Conservation (phyloP, 2,797 vertebrate species). For the Arnoldichthys spilopterus region DNA sequence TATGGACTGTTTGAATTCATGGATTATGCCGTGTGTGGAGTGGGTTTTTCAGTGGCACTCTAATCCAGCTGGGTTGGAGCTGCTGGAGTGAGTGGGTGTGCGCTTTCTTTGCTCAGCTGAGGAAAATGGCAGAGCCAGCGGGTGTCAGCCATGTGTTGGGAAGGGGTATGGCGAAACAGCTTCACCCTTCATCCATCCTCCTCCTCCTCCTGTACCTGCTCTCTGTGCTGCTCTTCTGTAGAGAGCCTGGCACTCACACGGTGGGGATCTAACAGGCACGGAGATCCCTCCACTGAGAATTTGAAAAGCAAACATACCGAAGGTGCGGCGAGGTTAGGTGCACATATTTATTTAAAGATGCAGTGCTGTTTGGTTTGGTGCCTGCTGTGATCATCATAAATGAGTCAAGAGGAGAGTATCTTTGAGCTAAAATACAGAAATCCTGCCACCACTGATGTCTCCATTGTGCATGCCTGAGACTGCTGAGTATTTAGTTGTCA, state of each 20-base stretch:
- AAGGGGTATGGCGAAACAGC: conserved; percentile 6
- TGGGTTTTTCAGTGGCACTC: conserved; percentile 32
- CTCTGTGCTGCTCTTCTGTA: conserved; percentile 19
- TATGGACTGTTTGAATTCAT: conserved; percentile 43
- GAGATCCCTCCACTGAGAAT: conserved; percentile 23
- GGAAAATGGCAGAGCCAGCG: conserved; percentile 22
- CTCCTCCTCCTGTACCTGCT: conserved; percentile 50
- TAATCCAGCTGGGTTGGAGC: conserved; percentile 50
- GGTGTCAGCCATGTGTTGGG: conserved; percentile 25
- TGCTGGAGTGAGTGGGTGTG: conserved; percentile 48
- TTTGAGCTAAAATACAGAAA: conserved; percentile 42
- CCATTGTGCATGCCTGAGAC: conserved; percentile 17
- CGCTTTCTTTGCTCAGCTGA: conserved; percentile 25
- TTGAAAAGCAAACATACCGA: conserved; percentile 27
- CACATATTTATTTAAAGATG: conserved; percentile 31
- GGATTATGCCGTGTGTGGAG: conserved; percentile 53
- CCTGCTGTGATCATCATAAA: conserved; percentile 40
- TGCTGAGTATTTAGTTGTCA: conserved; percentile 28
- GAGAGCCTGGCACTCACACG: conserved; percentile 3
- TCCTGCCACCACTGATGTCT: conserved; percentile 13
- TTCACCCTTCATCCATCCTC: conserved; percentile 40
- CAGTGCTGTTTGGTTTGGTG: conserved; percentile 26
- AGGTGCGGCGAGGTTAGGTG: conserved; percentile 25
- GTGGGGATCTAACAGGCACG: conserved; percentile 29
- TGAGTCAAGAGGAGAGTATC: conserved; percentile 37